Evolutionary conservation across 2,113 vertebrate species (phyloP).

Genomic region (Psilopsiagon aurifrons): DNA sequence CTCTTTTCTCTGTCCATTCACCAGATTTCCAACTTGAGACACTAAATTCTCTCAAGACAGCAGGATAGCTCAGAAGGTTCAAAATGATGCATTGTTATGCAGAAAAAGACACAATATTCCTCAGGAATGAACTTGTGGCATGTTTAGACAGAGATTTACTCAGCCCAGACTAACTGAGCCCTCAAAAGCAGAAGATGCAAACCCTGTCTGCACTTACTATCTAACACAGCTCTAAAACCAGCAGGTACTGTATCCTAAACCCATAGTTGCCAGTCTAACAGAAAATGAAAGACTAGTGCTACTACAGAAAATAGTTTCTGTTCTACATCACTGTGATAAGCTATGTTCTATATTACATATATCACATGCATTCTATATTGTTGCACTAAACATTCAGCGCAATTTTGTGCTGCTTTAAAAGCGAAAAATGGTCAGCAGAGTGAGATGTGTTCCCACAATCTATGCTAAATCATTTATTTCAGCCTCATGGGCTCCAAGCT

Average conservation of each 20-base stretch:
- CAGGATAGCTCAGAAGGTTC: neutral
- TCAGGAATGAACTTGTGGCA: neutral
- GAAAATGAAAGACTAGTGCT: neutral
- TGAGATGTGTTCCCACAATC: slow-evolving; percentile 50
- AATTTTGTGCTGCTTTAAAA: slow-evolving; percentile 56
- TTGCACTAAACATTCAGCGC: slow-evolving; percentile 44
- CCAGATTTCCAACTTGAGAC: neutral
- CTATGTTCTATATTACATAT: neutral
- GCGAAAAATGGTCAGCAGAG: slow-evolving; percentile 46
- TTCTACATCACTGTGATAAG: neutral
- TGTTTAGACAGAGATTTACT: neutral
- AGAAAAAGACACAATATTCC: neutral
- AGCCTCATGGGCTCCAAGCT: slow-evolving; percentile 59
- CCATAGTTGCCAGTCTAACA: neutral
- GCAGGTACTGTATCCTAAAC: neutral
- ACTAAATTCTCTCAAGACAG: neutral
- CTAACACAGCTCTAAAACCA: neutral
- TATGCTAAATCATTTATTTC: slow-evolving; percentile 65
- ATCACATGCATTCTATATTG: slow-evolving; percentile 11
- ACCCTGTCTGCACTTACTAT: neutral
- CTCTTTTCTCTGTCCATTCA: neutral
- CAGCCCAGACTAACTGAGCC: neutral
- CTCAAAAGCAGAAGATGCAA: neutral
- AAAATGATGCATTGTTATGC: neutral
- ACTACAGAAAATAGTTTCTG: slow-evolving; percentile 28